Percentiles rank a stretch among this genome's conserved stretches.
Evolutionary conservation across 2,888 invertebrate genomes (phyloP).

Genomic region (Resseliella maxima): DNA sequence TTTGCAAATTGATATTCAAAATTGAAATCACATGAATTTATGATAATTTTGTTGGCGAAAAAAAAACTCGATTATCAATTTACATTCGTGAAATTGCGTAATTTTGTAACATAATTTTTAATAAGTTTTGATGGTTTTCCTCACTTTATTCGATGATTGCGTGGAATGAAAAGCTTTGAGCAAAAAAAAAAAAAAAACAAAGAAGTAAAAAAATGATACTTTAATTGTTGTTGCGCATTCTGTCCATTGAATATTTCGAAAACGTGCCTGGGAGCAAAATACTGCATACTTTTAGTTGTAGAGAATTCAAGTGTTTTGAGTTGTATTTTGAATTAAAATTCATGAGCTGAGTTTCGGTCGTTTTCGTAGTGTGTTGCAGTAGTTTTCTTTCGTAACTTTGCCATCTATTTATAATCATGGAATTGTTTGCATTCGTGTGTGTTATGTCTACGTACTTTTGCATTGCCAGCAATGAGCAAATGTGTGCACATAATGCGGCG

Average conservation of each 20-base stretch:
- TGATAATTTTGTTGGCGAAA: neutral
- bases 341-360: constrained; percentile 30
- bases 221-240: neutral
- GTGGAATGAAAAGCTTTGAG: neutral
- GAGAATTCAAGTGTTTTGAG: neutral
- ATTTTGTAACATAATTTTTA: constrained; percentile 21
- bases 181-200: neutral
- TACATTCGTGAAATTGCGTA: constrained; percentile 17
- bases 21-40: neutral
- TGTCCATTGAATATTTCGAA: constrained; percentile 4
- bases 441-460: neutral
- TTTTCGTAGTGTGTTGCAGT: neutral
- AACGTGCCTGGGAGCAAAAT: constrained; percentile 35
- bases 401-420: constrained; percentile 23
- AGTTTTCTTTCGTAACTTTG: neutral
- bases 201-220: neutral
- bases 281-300: neutral
- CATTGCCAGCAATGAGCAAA: neutral
- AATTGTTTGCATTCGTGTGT: neutral
- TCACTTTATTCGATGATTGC: neutral
- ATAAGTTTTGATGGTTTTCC: constrained; percentile 16
- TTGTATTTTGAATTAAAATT: constrained; percentile 49
- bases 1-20: constrained; percentile 14
- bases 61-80: constrained; percentile 16
- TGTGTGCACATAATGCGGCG: constrained; percentile 39